phyloP scores from a whole-genome alignment of 2,797 vertebrate genomes.

The Syndactyla subalaris region DNA sequence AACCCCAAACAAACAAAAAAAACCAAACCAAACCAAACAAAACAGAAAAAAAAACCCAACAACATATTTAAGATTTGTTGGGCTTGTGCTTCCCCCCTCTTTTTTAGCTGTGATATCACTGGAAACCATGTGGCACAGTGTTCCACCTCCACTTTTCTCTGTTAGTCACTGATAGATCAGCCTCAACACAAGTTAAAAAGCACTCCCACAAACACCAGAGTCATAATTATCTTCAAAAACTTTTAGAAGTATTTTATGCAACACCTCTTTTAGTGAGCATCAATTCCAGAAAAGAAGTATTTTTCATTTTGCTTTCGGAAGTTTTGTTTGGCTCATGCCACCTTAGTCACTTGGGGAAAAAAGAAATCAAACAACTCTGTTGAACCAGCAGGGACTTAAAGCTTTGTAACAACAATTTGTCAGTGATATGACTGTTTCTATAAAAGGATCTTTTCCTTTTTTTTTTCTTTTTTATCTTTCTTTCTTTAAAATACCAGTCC shows the following conservation, averaged over 20 bases:
- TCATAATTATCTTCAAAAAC: not conserved
- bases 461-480: rapidly evolving
- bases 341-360: not conserved
- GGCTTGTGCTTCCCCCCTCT: not conserved
- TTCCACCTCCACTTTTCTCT: not conserved
- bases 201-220: not conserved
- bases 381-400: not conserved
- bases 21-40: not conserved
- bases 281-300: not conserved
- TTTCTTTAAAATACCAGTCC: not conserved
- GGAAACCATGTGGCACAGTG: not conserved
- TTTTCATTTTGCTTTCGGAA: not conserved
- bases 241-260: not conserved
- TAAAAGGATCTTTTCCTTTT: not conserved
- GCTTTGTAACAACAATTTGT: not conserved
- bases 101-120: not conserved
- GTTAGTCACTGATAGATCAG: not conserved
- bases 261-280: not conserved
- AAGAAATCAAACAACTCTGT: not conserved
- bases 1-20: not conserved
- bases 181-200: not conserved
- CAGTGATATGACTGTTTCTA: not conserved
- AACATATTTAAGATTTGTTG: not conserved
- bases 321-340: not conserved
- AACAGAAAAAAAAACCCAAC: not conserved